These are phyloP conservation scores for Blastobasis adustella DNA, from an alignment of 2,888 invertebrate genomes.

Conservation along the genomic window DNA sequence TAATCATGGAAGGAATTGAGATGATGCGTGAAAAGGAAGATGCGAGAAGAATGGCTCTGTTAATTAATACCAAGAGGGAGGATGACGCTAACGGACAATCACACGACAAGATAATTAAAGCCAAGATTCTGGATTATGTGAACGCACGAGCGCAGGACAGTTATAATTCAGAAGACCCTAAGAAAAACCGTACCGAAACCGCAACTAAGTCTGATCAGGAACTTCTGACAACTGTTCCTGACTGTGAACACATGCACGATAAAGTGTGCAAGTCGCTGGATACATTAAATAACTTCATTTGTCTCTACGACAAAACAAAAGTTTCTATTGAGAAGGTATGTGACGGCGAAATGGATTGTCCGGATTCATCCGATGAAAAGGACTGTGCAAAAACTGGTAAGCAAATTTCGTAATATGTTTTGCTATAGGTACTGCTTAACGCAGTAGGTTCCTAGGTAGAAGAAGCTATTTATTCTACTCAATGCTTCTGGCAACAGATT, in stretches of 20 bases:
- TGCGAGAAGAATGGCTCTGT: slow-evolving; percentile 12
- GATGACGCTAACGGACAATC: too few species aligned
- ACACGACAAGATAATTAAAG: too few species aligned
- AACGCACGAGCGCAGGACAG: too few species aligned
- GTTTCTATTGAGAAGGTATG: slow-evolving; percentile 40
- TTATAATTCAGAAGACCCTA: too few species aligned
- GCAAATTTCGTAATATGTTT: neutral
- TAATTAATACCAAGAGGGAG: too few species aligned
- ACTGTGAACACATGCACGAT: neutral
- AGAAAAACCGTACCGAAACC: too few species aligned
- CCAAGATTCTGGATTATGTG: too few species aligned
- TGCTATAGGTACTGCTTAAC: too few species aligned
- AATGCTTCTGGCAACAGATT: too few species aligned
- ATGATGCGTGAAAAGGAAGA: slow-evolving; percentile 16
- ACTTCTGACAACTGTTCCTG: neutral
- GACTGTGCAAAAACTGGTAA: slow-evolving; percentile 42
- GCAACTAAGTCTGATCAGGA: too few species aligned
- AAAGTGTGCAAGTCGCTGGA: slow-evolving; percentile 18
- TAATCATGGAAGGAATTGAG: slow-evolving; percentile 24
- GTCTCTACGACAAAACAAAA: slow-evolving; percentile 25
- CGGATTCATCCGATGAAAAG: slow-evolving; percentile 42
- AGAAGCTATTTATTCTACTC: too few species aligned
- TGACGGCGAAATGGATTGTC: slow-evolving; percentile 40
- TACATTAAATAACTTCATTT: slow-evolving; percentile 33
- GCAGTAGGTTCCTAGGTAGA: too few species aligned